Evolutionary conservation across 2,797 vertebrate species (phyloP).

Genomic region (Notolabrus celidotus): DNA sequence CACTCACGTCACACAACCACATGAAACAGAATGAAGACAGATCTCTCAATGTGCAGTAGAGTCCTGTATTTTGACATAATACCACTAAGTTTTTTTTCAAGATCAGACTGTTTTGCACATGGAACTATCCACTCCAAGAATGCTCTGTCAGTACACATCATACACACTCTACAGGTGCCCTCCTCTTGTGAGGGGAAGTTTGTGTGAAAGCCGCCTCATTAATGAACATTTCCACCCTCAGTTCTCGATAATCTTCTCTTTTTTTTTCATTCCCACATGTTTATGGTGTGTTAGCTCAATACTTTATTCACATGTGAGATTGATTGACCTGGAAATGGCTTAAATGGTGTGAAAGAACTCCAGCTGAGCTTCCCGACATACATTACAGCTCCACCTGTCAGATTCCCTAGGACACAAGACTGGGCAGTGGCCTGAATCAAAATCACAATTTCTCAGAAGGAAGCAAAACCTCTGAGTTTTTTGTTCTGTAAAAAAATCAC

Average conservation of each 20-base stretch:
- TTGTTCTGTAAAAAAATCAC: not conserved
- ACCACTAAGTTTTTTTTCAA: too few species aligned
- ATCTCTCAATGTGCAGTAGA: slow-evolving; percentile 1
- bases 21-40: slow-evolving; percentile 18
- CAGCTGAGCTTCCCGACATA: slow-evolving; percentile 64
- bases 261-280: slow-evolving; percentile 41
- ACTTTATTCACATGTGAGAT: slow-evolving; percentile 60
- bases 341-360: slow-evolving; percentile 61
- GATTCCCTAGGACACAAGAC: slow-evolving; percentile 13
- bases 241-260: slow-evolving; percentile 2
- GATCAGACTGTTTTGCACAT: too few species aligned
- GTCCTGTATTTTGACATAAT: too few species aligned
- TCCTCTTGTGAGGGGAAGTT: too few species aligned
- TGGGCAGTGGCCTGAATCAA: slow-evolving; percentile 10
- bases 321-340: slow-evolving; percentile 64
- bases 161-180: too few species aligned
- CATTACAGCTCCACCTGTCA: slow-evolving; percentile 67
- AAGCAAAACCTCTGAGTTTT: not conserved
- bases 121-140: too few species aligned
- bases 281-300: slow-evolving; percentile 41
- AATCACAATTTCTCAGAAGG: not conserved
- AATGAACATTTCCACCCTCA: slow-evolving; percentile 10
- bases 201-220: too few species aligned
- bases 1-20: slow-evolving; percentile 39
- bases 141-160: too few species aligned